Base-by-base conservation (phyloP, 1,140 invertebrate species). In the Neodiprion fabricii region DNA sequence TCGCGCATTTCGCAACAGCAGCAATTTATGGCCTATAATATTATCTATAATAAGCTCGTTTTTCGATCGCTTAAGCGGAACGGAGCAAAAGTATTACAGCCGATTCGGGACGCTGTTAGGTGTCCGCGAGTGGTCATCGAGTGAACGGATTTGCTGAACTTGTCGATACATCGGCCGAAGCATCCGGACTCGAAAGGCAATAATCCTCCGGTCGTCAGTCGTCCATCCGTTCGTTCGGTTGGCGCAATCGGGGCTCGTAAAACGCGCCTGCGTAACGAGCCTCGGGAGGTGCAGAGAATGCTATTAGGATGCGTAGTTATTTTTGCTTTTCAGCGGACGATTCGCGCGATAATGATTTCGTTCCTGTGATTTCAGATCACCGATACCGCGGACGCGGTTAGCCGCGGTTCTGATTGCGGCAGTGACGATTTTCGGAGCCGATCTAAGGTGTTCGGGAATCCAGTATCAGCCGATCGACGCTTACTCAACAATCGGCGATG, bases 401-500 rank as follows among this genome's bases (percentile, higher is more conserved):
- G 67, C 61, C n/a, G 12, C 72, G 40, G 53, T 72, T 9, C 40
- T 75, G 17, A 69, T 14, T 7, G 28, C 69, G 7, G 21, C 72
- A 7, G 74, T 61, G 47, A 17, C 48, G 21, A 72, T 69, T 69
- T 69, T 69, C 21, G 68, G 68, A 23, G 68, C 68, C 7, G 47
- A 69, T 8, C 80, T 74, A 49, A 77, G 53, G 11, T 17, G 11
- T 12, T 61, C 14, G 85, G 80, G 11, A 1, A 73, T 89, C 50
- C 85, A 88, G 71, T 86, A 85, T 78, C 82, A 88, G 71, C 75
- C 86, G 48, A 14, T 85, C 21, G 86, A 87, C 40, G 72, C 78
- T 76, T 87, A 85, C 73, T 61, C 53, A 17, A 78, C 79, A 67
- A 83, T 90, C 77, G 89, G 90, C 72, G 88, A 89, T 69, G 94